A percentile compares a stretch with the other conserved stretches of the same genome.
These are phyloP conservation scores for Eupithecia abbreviata DNA, from an alignment of 2,888 invertebrate genomes.

Conservation along the genomic window DNA sequence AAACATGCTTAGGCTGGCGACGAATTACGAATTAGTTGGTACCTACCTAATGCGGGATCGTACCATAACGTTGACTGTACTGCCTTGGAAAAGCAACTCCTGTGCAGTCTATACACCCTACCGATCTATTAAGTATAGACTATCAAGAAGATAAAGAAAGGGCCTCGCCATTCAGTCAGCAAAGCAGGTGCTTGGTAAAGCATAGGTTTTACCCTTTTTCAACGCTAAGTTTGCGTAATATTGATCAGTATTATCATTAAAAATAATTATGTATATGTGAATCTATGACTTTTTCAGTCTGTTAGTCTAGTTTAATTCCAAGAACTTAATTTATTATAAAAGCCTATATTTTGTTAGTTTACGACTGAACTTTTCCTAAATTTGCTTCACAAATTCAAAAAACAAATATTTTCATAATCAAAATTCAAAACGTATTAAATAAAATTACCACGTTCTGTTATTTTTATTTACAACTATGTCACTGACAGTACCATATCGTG, in stretches of 20 bases:
- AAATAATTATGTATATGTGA: not conserved
- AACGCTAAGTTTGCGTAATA: not conserved
- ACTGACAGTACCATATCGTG: constrained; percentile 39
- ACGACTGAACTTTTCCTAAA: not conserved
- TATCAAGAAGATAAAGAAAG: not conserved
- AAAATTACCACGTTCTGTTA: constrained; percentile 2
- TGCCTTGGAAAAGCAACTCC: not conserved
- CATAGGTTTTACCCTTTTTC: not conserved
- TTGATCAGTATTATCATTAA: not conserved
- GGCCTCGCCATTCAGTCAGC: not conserved
- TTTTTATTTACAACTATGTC: constrained; percentile 11
- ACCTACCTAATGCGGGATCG: not conserved
- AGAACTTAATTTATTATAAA: not conserved
- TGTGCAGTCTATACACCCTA: not conserved
- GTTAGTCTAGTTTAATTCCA: not conserved
- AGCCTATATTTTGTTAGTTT: not conserved
- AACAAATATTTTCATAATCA: not conserved
- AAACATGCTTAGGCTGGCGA: constrained; percentile 32
- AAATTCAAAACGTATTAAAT: not conserved
- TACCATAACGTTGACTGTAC: not conserved
- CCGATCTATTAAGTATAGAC: not conserved
- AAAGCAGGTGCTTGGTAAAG: not conserved
- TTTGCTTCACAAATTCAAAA: not conserved
- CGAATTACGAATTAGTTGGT: constrained; percentile 2
- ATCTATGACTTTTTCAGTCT: not conserved